phyloP scores from a whole-genome alignment of 2,888 invertebrate species.

The Liodrosophila aerea region DNA sequence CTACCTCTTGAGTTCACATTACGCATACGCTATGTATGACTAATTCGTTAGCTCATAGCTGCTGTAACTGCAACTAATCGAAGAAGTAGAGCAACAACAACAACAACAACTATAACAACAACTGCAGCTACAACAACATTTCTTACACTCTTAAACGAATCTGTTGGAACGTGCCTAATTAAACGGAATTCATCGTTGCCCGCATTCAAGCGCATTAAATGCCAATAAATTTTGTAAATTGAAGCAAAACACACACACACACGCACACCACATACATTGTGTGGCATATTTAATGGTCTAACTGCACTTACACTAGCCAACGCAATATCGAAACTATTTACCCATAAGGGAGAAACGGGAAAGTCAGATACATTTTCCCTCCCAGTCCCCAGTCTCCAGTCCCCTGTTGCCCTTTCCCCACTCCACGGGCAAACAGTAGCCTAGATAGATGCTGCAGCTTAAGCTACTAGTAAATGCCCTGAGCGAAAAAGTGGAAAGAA shows the following conservation, averaged over 20 bases:
- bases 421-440: too few relatives aligned
- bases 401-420: too few relatives aligned
- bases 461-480: too few relatives aligned
- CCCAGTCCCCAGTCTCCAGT: too few relatives aligned
- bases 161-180: conserved; percentile 39
- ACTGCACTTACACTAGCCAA: too few relatives aligned
- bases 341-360: too few relatives aligned
- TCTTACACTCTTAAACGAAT: conserved; percentile 10
- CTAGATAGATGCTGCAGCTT: too few relatives aligned
- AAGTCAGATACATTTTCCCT: too few relatives aligned
- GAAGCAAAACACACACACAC: conserved; percentile 6
- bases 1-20: conserved; percentile 24
- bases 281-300: not conserved
- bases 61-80: conserved; percentile 2
- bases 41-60: conserved; percentile 25
- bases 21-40: conserved; percentile 39
- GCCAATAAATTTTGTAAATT: conserved; percentile 60
- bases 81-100: too few relatives aligned
- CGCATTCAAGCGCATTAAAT: conserved; percentile 59
- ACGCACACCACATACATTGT: not conserved
- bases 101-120: conserved; percentile 5
- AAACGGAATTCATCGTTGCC: conserved; percentile 35
- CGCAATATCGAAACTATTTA: too few relatives aligned
- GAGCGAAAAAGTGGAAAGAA: too few relatives aligned
- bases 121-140: not conserved